Evolutionary conservation across 2,888 invertebrate genomes (phyloP).

Genomic region (Brenthis hecate): DNA sequence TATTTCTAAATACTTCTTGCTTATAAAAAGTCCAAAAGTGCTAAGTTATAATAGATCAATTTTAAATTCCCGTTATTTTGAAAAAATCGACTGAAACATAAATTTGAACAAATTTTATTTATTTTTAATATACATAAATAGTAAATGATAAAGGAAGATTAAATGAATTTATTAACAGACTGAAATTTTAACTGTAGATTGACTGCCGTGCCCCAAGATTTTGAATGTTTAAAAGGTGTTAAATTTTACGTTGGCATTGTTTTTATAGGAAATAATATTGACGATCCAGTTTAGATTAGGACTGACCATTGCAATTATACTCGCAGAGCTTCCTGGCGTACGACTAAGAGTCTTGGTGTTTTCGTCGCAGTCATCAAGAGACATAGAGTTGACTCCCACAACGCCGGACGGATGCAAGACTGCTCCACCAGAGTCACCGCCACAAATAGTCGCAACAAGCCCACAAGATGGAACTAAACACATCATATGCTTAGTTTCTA

Average conservation of each 20-base stretch:
- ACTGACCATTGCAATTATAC: conserved; percentile 10
- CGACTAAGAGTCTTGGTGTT: neutral
- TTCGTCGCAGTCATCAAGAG: conserved; percentile 7
- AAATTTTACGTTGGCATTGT: neutral
- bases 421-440: conserved; percentile 22
- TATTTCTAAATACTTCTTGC: too few species aligned
- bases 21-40: too few species aligned
- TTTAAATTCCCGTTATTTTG: too few species aligned
- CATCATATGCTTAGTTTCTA: neutral
- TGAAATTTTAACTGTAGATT: too few species aligned
- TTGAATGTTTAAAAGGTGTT: too few species aligned
- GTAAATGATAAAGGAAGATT: too few species aligned
- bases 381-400: conserved; percentile 8
- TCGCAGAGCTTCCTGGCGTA: neutral
- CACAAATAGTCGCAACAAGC: conserved; percentile 1
- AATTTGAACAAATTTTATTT: too few species aligned
- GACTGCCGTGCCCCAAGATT: too few species aligned
- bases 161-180: too few species aligned
- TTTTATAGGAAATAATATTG: conserved; percentile 8
- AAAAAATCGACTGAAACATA: too few species aligned
- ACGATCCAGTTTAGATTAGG: neutral
- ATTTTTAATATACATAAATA: too few species aligned
- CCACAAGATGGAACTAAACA: conserved; percentile 13
- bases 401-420: conserved; percentile 8
- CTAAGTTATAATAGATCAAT: too few species aligned